Evolutionary conservation across 1,140 invertebrate genomes (phyloP), one percentile per base, ranked within the genome.

Genomic region (Antheraea pernyi): DNA sequence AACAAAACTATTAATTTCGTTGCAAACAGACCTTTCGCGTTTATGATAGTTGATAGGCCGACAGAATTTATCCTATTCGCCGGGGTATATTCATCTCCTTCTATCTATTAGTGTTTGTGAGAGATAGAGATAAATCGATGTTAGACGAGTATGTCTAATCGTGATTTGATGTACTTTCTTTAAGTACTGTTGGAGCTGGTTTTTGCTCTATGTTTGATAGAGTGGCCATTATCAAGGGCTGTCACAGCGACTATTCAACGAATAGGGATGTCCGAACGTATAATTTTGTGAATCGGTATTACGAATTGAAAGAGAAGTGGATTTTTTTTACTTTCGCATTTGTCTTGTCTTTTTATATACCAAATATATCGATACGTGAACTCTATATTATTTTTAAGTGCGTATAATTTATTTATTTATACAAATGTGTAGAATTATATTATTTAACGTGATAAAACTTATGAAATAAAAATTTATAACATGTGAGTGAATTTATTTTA

Each of bases 11-110:
- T 82, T 13, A 78, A 86, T 30, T 91, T 93, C 61, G 70, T 66
- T 22, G 92, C 84, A 0, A 87, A 94, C 67, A 85, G 77, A 70
- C 92, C 93, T 0, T 94, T 94, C 66, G 85, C 83, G 0, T 94
- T 85, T 74, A 84, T 93, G 64, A 89, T 94, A 39, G 84, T 93
- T 13, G 91, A 94, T 69, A 93, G 80, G 76, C 69, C 73, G 59
- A 91, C 89, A 19, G 84, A 91, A 63, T 80, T 86, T 48, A 92
- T 93, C 62, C 67, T 94, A 7, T 94, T 93, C 72, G 88, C 87
- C 68, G 93, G 93, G 30, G 89, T 78, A 30, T 91, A 89, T 69
- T 80, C 77, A 8, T 22, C 68, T 7, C 86, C 88, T 11, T 72
- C 75, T 65, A 22, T 80, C 37, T 81, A 76, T 70, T 84, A 46